Base-by-base conservation (phyloP, 2,113 vertebrate genomes). In the Mustela lutreola region DNA sequence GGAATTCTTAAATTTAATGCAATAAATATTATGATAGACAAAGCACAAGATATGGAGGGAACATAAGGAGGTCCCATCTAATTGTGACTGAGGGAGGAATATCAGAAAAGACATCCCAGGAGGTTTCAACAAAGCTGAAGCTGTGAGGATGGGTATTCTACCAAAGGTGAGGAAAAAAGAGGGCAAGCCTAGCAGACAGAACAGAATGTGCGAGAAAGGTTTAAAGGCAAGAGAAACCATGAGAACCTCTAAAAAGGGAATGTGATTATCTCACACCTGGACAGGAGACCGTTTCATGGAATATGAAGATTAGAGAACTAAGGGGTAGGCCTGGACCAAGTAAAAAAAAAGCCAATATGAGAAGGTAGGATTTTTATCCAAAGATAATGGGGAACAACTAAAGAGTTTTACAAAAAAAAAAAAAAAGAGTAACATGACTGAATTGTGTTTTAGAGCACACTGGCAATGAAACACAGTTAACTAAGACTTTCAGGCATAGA, bases 1-100 rank as follows among this genome's bases (percentile, higher is more conserved):
- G 6, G 63, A 91, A 85, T 24, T 81, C 45, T 71, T 92, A 95
- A 79, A 62, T 78, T 89, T 81, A 86, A 91, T 39, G 19, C 42
- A 31, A 91, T 83, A 63, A 95, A 53, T 75, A 56, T 89, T 58
- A 33, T 33, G 11, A 42, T 2, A 62, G 24, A 96, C 36, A 85
- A 14, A 95, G 22, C 60, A 89, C 33, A 58, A 15, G 48, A 76
- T 58, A 14, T 16, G 56, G 42, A 79, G 12, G 9, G 45, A 87
- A 80, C 33, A 21, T 15, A 82, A 70, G 18, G 56, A 73, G 62
- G 24, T 24, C 42, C 14, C 19, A 76, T 8, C 28, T 26, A 39
- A 76, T 78, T 53, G 5, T 58, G 73, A 79, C 75, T 65, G 31
- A 42, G 33, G 24, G 31, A 79, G 24, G 18, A 48, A 3, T 42